Conservation (phyloP, 1,140 invertebrate genomes). For the Papilio polyxenes region DNA sequence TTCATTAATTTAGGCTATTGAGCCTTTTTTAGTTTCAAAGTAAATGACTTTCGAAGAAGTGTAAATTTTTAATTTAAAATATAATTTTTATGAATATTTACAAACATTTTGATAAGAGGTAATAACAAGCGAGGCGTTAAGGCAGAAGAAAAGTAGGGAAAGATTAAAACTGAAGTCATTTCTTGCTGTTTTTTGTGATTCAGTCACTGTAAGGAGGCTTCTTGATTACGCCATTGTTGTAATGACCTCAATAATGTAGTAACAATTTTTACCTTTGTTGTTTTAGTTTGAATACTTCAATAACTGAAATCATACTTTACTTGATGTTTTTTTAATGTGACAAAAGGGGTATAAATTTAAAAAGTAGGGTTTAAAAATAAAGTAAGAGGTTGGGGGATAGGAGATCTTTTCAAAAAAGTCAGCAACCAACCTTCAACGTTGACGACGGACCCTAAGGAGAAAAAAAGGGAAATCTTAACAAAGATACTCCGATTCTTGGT, state of each 20-base stretch:
- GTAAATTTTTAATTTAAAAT: too few species aligned
- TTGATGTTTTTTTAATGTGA: background rate
- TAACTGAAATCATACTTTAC: background rate
- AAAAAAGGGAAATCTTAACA: too few species aligned
- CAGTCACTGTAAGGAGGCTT: slow-evolving; percentile 20
- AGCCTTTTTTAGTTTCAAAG: too few species aligned
- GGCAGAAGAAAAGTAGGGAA: background rate
- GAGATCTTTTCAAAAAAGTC: too few species aligned
- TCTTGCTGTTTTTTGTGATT: background rate
- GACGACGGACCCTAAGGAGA: too few species aligned
- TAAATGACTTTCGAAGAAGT: background rate
- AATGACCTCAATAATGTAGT: background rate
- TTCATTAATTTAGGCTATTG: too few species aligned
- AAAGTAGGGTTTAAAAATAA: background rate
- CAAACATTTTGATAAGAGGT: background rate
- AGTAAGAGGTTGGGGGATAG: background rate
- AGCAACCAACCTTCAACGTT: too few species aligned
- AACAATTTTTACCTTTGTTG: background rate
- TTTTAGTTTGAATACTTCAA: background rate
- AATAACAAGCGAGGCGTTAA: background rate
- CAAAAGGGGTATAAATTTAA: background rate
- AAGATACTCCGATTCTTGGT: too few species aligned
- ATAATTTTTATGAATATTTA: background rate
- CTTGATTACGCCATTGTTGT: slow-evolving; percentile 2
- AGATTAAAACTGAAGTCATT: slow-evolving; percentile 19